Evolutionary conservation across 2,113 vertebrate species (phyloP), one percentile per base, ranked within the genome.

Genomic region (Tupaia chinensis): DNA sequence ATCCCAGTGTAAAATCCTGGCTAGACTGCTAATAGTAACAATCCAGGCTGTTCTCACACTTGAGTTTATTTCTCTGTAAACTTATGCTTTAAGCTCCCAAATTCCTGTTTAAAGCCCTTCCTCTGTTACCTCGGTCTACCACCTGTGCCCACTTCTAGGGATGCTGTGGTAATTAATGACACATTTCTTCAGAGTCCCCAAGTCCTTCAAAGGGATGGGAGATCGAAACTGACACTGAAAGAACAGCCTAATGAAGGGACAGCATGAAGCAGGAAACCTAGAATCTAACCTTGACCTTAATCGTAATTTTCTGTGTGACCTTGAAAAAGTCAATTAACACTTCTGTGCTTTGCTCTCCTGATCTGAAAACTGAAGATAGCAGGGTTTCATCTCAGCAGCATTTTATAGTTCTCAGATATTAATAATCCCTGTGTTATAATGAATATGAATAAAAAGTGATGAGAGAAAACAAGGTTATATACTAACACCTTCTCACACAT

Each of bases 101-200:
- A 87, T 65, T 95, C 61, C 87, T 93, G 23, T 74, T 85, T 23
- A 91, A 91, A 94, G 77, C 53, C 80, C 66, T 9, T 84, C 83
- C 9, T 89, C 27, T 91, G 0, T 94, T 77, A 68, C 87, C 76
- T 72, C 53, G 58, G 29, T 89, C 80, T 54, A 66, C 72, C 85
- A 61, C 84, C 76, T 94, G 66, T 73, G 77, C 23, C 89, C 76
- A 81, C 0, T 1, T 17, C 25, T 53, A 73, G 60, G 14, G 32
- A 61, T 23, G 13, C 90, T 68, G 76, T 61, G 66, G 63, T 69
- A 27, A 65, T 56, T 58, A 17, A 32, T n/a, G 20, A 83, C 2
- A 1, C 13, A 56, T 80, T 89, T 90, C 54, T 54, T 7, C 3
- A 68, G 76, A 34, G 66, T 25, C 79, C 44, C 23, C n/a, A 19